Evolutionary conservation across 2,888 invertebrate genomes (phyloP).

Genomic region (Lochmaea crataegi): DNA sequence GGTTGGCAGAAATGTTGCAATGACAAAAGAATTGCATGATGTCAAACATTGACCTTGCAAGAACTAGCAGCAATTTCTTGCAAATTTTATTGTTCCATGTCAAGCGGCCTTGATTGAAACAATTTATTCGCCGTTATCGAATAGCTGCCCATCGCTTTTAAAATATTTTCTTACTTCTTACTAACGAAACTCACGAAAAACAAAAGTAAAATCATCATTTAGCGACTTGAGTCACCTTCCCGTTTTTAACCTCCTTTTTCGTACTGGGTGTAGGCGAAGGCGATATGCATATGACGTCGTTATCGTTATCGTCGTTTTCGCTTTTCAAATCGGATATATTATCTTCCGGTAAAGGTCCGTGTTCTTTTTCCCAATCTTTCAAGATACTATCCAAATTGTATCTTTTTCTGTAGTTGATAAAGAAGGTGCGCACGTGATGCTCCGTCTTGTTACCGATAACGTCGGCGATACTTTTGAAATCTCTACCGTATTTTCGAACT

Average conservation of each 20-base stretch:
- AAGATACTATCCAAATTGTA: constrained; percentile 45
- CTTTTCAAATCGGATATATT: constrained; percentile 54
- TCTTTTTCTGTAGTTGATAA: constrained; percentile 84
- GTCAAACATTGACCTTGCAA: too few relatives aligned
- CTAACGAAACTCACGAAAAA: neutral
- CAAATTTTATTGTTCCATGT: too few relatives aligned
- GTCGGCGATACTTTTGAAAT: constrained; percentile 94
- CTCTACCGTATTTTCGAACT: constrained; percentile 82
- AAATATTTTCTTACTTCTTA: neutral
- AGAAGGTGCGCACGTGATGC: constrained; percentile 91
- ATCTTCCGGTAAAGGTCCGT: constrained; percentile 67
- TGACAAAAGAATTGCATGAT: too few relatives aligned
- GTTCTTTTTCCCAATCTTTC: constrained; percentile 87
- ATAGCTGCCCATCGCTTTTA: neutral
- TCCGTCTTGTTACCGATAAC: constrained; percentile 96
- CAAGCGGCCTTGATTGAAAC: too few relatives aligned
- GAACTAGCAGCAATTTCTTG: too few relatives aligned
- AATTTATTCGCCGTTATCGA: too few relatives aligned
- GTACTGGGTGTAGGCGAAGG: constrained; percentile 62
- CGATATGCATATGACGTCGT: constrained; percentile 65
- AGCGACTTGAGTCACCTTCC: constrained; percentile 52
- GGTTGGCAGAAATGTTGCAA: too few relatives aligned
- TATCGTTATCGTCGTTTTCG: constrained; percentile 55
- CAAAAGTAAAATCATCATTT: constrained; percentile 56
- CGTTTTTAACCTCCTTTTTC: constrained; percentile 58